phyloP scores from a whole-genome alignment of 2,797 vertebrate genomes.

The Aldrovandia affinis region DNA sequence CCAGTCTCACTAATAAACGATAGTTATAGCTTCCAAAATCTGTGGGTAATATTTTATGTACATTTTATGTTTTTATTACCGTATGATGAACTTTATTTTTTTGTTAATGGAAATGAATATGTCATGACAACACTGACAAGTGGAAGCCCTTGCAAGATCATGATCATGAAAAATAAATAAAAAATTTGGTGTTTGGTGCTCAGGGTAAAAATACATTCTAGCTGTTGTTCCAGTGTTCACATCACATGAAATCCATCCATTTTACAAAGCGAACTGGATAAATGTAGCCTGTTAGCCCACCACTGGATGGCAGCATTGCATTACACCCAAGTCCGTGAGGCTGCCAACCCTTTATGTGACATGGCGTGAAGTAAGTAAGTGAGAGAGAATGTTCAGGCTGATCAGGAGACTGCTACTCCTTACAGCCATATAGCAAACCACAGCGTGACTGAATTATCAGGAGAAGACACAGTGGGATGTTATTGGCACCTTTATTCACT shows the following conservation, averaged over 20 bases:
- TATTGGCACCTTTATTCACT: neutral
- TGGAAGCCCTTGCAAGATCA: neutral
- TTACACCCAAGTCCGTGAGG: slow-evolving; percentile 3
- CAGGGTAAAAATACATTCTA: neutral
- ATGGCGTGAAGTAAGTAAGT: neutral
- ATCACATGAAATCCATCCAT: neutral
- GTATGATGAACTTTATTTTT: neutral
- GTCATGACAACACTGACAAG: neutral
- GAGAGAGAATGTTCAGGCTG: neutral
- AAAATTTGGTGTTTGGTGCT: neutral
- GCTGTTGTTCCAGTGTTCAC: neutral
- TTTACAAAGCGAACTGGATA: neutral
- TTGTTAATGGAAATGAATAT: neutral
- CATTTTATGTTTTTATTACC: neutral
- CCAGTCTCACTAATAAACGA: too few species aligned
- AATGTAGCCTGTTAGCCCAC: slow-evolving; percentile 3
- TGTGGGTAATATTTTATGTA: too few species aligned
- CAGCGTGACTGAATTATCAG: neutral
- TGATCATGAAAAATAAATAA: neutral
- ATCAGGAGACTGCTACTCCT: neutral
- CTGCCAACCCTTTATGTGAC: neutral
- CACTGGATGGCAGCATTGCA: slow-evolving; percentile 60
- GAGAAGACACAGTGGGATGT: neutral
- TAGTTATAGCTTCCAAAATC: too few species aligned
- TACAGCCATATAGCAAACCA: neutral